Evolutionary conservation across 2,888 invertebrate genomes (phyloP).

Genomic region (Griposia aprilina): DNA sequence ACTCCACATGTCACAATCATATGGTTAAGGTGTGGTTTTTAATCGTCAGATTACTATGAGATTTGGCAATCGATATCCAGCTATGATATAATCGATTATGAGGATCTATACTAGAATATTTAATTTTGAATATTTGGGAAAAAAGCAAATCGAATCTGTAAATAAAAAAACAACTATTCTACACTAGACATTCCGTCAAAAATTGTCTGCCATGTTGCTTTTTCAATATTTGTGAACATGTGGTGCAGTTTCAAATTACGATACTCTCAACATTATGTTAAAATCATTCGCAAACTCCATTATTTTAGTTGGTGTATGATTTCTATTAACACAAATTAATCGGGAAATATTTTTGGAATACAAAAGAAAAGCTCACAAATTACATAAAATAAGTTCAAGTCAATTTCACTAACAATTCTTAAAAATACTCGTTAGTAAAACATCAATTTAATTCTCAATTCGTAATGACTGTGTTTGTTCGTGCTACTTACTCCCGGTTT

Average conservation of each 20-base stretch:
- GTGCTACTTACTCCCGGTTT: neutral
- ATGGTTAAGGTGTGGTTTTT: neutral
- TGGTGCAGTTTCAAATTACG: conserved; percentile 28
- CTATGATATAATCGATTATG: neutral
- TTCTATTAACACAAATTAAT: conserved; percentile 14
- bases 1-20: conserved; percentile 34
- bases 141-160: neutral
- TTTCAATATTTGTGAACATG: conserved; percentile 26
- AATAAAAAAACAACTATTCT: neutral
- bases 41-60: neutral
- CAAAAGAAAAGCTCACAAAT: neutral
- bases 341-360: conserved; percentile 40
- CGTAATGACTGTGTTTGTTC: conserved; percentile 18
- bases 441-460: conserved; percentile 28
- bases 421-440: conserved; percentile 10
- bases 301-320: conserved; percentile 16
- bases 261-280: conserved; percentile 45
- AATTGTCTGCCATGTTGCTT: neutral
- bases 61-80: neutral
- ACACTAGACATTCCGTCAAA: neutral
- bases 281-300: conserved; percentile 34
- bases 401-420: neutral
- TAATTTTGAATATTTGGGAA: neutral
- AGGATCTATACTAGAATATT: neutral
- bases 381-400: neutral